Evolutionary conservation across 92 coral and sea anemone genomes (phyloP).

Genomic region (Chrysogorgia sp.): DNA sequence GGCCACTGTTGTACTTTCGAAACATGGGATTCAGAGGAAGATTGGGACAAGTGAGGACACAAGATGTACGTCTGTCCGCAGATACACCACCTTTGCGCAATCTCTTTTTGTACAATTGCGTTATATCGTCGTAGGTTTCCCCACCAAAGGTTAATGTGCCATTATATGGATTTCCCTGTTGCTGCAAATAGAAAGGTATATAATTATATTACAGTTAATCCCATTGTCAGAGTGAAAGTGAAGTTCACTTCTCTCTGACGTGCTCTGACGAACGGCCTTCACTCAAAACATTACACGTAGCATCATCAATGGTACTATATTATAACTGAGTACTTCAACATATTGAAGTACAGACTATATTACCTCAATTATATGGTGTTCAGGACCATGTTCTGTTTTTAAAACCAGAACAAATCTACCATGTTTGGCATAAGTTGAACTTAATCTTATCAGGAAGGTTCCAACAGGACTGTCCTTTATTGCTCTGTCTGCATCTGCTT

Average conservation of each 20-base stretch:
- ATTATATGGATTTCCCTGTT: conserved; percentile 40
- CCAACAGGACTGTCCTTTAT: conserved; percentile 67
- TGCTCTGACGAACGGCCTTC: background rate
- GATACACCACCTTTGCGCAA: conserved; percentile 65
- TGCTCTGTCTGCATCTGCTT: conserved; percentile 54
- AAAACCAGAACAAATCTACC: conserved; percentile 85
- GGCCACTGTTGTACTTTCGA: conserved; percentile 59
- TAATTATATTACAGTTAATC: background rate
- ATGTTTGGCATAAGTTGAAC: conserved; percentile 71
- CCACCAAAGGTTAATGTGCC: conserved; percentile 58
- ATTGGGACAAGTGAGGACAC: conserved; percentile 81
- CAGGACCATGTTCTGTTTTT: conserved; percentile 66
- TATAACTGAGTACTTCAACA: background rate
- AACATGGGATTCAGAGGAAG: conserved; percentile 83
- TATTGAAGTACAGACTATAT: background rate
- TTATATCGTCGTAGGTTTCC: conserved; percentile 60
- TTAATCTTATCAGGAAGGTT: conserved; percentile 80
- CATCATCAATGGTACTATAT: background rate
- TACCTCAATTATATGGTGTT: conserved; percentile 83
- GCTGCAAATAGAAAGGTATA: background rate
- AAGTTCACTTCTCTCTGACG: background rate
- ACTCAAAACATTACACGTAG: background rate
- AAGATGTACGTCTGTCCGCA: conserved; percentile 63
- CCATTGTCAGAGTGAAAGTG: background rate
- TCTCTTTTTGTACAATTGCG: conserved; percentile 50